Base-by-base conservation (phyloP, 2,888 invertebrate species). In the Noctuana brunneofusca region DNA sequence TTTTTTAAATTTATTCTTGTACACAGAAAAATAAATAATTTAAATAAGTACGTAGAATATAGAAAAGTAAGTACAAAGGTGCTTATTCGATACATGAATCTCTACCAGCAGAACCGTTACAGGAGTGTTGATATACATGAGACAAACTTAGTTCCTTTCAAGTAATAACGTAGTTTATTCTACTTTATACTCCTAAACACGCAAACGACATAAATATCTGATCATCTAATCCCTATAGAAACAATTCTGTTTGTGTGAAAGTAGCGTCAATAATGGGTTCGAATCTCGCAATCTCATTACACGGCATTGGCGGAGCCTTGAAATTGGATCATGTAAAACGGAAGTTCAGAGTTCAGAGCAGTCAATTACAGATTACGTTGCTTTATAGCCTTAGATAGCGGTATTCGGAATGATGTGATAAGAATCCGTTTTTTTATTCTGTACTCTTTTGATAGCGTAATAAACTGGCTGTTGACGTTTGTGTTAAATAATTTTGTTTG, bases 261-360 rank as follows among this genome's bases (percentile, higher is more conserved):
- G 20, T 12, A 14, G 30, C 48, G 20, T 32, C 57, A 48, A 57
- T 48, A 57, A 57, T 57, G 46, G 57, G 30, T 32, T 35, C 49
- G 49, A 49, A 58, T 60, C 16, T 54, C 59, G 53, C 60, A 60
- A 60, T 54, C 60, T 43, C 16, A 54, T 60, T 60, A 60, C 46
- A 38, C 12, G 54, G 16, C 35, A 54, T 54, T 54, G 54, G 14
- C 24, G 54, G 54, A n/a, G 50, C 16, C 20, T 24, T 16, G 22
- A 35, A 60, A 54, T 48, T 54, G 50, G 38, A 54, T 54, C 48
- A 60, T 60, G 60, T 60, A 46, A 30, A 60, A 53, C 43, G 53
- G 59, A 60, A 60, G 60, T 46, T 43, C 38, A 55, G 24, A 55
- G 16, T 55, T 52, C 32, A 8, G 8, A 53, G 41, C 41, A 56